These are phyloP conservation scores for Tokudaia tokunoshimensis DNA, from an alignment of 2,797 vertebrate genomes.

Conservation along the genomic window DNA sequence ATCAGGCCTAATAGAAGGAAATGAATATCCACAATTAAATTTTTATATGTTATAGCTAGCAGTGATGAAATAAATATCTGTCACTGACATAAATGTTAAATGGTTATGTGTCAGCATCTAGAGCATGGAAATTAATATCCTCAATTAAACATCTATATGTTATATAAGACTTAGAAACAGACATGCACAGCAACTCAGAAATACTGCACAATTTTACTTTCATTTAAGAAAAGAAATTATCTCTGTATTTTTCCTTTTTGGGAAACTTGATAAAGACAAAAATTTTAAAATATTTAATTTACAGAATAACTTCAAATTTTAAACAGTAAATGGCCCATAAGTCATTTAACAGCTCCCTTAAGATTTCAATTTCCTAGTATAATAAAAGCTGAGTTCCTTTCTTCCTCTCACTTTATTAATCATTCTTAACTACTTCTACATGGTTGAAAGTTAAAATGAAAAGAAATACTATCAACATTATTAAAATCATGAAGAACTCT, in stretches of 20 bases:
- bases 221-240: constrained; percentile 3
- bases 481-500: neutral
- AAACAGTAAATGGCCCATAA: constrained; percentile 20
- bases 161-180: constrained; percentile 60
- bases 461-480: neutral
- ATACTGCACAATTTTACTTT: constrained; percentile 28
- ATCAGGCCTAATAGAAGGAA: constrained; percentile 73
- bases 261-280: neutral
- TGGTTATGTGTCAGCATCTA: constrained; percentile 57
- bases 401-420: neutral
- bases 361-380: constrained; percentile 29
- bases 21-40: constrained; percentile 76
- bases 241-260: neutral
- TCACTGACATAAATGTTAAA: constrained; percentile 75
- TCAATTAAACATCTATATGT: constrained; percentile 75
- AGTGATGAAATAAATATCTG: constrained; percentile 79
- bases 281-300: constrained; percentile 1
- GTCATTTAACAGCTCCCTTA: neutral
- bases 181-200: constrained; percentile 38
- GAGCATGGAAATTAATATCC: constrained; percentile 73
- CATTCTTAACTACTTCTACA: neutral
- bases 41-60: constrained; percentile 72
- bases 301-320: constrained; percentile 26
- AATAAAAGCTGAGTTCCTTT: neutral
- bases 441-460: neutral